These are phyloP conservation scores for Drosophila setosimentum DNA, from an alignment of 2,888 invertebrate species.

Conservation along the genomic window DNA sequence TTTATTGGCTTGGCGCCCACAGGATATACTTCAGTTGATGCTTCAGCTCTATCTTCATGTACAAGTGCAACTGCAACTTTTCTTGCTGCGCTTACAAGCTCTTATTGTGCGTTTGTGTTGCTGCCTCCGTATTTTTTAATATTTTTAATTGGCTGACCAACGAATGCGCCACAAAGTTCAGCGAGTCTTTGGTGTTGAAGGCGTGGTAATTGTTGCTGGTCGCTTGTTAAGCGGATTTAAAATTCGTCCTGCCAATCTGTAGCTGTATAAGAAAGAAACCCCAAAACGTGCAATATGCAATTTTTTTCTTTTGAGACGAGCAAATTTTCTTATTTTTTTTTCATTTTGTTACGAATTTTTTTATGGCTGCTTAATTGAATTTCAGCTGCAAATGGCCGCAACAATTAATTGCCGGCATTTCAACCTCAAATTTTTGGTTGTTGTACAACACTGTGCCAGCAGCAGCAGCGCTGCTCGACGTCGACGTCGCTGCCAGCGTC, in stretches of 20 bases:
- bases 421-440: slow-evolving; percentile 57
- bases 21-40: slow-evolving; percentile 9
- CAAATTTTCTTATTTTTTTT: neutral
- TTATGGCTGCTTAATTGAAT: slow-evolving; percentile 67
- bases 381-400: slow-evolving; percentile 53
- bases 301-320: neutral
- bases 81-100: slow-evolving; percentile 13
- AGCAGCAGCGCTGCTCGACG: slow-evolving; percentile 19
- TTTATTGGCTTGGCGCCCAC: slow-evolving; percentile 7
- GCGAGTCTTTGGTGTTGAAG: slow-evolving; percentile 7
- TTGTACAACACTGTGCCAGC: slow-evolving; percentile 27
- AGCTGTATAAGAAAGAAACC: slow-evolving; percentile 5
- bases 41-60: slow-evolving; percentile 3
- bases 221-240: slow-evolving; percentile 60
- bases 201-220: slow-evolving; percentile 19
- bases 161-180: slow-evolving; percentile 20
- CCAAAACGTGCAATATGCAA: neutral
- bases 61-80: slow-evolving; percentile 9
- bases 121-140: neutral
- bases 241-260: slow-evolving; percentile 60
- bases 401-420: slow-evolving; percentile 68
- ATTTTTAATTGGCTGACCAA: slow-evolving; percentile 64
- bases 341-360: slow-evolving; percentile 33
- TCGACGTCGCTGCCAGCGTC: slow-evolving; percentile 19
- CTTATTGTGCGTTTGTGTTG: slow-evolving; percentile 8